phyloP scores from a whole-genome alignment of 2,113 vertebrate species.

The Eublepharis macularius region DNA sequence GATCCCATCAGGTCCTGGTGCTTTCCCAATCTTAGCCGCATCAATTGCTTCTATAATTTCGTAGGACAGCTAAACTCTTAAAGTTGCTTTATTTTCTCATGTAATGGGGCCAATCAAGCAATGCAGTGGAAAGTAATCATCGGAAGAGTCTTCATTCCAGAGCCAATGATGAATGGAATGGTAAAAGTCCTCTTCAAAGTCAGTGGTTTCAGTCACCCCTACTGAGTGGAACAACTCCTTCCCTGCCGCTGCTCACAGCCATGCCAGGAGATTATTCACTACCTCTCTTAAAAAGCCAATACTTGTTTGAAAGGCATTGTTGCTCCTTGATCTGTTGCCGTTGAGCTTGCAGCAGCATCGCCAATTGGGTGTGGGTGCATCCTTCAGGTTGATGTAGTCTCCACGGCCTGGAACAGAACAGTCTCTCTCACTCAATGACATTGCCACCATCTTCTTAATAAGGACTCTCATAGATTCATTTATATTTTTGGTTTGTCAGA shows the following conservation, averaged over 20 bases:
- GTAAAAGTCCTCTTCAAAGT: background rate
- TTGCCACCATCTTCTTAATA: constrained; percentile 80
- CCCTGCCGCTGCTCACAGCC: background rate
- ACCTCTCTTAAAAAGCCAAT: background rate
- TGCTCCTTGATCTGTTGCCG: background rate
- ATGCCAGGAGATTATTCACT: background rate
- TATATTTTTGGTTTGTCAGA: constrained; percentile 91
- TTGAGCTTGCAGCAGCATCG: constrained; percentile 65
- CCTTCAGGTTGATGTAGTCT: constrained; percentile 76
- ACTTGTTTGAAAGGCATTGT: background rate
- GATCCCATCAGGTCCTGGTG: no score
- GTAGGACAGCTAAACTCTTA: no score
- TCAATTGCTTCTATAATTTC: no score
- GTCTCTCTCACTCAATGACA: constrained; percentile 54
- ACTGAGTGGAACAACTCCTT: background rate
- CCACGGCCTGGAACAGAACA: constrained; percentile 66
- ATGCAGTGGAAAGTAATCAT: background rate
- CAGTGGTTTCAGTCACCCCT: background rate
- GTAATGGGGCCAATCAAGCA: no score
- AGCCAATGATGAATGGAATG: rapidly evolving
- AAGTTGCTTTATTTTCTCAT: no score
- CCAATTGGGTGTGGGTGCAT: constrained; percentile 67
- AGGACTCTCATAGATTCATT: constrained; percentile 84
- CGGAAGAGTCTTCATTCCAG: background rate
- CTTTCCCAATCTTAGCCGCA: no score